Conservation (phyloP, 1,140 invertebrate species). For the Atta cephalotes region DNA sequence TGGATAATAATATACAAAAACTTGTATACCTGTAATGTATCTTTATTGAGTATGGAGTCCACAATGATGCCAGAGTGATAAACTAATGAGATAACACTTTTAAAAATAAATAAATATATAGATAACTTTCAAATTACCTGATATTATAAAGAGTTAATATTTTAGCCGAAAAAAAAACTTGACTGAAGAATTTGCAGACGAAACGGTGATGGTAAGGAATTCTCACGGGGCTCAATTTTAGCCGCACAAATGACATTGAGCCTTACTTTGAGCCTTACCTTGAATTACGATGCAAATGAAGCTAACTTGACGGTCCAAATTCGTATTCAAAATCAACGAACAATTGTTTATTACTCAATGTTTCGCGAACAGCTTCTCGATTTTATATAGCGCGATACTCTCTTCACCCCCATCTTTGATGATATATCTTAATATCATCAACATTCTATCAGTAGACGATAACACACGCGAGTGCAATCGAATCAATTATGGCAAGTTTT, state of each 20-base stretch:
- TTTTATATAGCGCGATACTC: slow-evolving; percentile 5
- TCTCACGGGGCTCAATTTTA: slow-evolving; percentile 25
- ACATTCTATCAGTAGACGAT: background rate
- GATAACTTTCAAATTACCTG: background rate
- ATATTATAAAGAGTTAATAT: background rate
- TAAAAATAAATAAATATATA: background rate
- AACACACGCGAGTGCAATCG: slow-evolving; percentile 55
- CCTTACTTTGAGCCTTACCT: background rate
- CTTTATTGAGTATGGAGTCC: background rate
- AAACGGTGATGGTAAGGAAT: slow-evolving; percentile 10
- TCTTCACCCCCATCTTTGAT: background rate
- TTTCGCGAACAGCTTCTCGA: slow-evolving; percentile 27
- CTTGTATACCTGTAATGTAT: background rate
- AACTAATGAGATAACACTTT: background rate
- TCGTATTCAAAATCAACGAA: slow-evolving; percentile 50
- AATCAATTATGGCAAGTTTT: slow-evolving; percentile 72
- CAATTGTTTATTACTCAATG: slow-evolving; percentile 14
- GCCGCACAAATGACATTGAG: slow-evolving; percentile 41
- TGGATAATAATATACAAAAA: background rate
- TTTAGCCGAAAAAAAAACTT: background rate
- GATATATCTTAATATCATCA: background rate
- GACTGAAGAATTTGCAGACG: slow-evolving; percentile 20
- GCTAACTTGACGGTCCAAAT: slow-evolving; percentile 36
- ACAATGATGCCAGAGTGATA: background rate
- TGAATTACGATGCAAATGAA: slow-evolving; percentile 40